Evolutionary conservation across 2,888 invertebrate species (phyloP).

Genomic region (Himalopsyche kuldschensis): DNA sequence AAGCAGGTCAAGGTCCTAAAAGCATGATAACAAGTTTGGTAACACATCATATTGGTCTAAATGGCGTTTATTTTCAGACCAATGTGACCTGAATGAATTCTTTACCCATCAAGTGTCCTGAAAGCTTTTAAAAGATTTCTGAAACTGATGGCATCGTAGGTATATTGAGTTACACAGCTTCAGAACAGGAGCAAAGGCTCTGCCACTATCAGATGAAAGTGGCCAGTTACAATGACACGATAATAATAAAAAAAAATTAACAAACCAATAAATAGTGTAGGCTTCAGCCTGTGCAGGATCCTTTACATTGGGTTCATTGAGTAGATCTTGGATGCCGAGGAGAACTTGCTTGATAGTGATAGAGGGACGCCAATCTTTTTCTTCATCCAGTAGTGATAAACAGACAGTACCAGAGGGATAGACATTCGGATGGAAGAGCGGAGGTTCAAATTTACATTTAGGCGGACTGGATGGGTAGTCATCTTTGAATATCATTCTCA

Average conservation of each 20-base stretch:
- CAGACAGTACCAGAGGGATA: constrained; percentile 89
- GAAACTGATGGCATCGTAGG: no score
- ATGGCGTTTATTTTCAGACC: no score
- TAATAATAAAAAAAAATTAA: not conserved
- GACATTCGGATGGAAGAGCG: constrained; percentile 97
- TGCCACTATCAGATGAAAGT: no score
- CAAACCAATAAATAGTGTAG: constrained; percentile 86
- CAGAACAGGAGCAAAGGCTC: no score
- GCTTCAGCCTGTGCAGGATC: constrained; percentile 99
- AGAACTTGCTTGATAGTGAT: constrained; percentile 98
- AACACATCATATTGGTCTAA: no score
- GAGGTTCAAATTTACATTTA: constrained; percentile 99
- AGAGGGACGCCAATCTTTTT: constrained; percentile 98
- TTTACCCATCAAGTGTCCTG: no score
- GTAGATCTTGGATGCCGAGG: constrained; percentile 94
- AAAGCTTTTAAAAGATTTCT: no score
- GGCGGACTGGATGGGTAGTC: constrained; percentile 99
- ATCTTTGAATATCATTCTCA: constrained; percentile 99
- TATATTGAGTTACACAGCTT: no score
- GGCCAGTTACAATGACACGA: no score
- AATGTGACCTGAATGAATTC: no score
- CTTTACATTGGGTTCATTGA: constrained; percentile 97
- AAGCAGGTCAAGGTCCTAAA: no score
- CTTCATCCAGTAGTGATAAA: constrained; percentile 92
- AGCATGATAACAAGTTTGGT: no score